Evolutionary conservation across 1,140 invertebrate genomes (phyloP), one percentile per base, ranked within the genome.

Genomic region (Drosophila nigrodunni): DNA sequence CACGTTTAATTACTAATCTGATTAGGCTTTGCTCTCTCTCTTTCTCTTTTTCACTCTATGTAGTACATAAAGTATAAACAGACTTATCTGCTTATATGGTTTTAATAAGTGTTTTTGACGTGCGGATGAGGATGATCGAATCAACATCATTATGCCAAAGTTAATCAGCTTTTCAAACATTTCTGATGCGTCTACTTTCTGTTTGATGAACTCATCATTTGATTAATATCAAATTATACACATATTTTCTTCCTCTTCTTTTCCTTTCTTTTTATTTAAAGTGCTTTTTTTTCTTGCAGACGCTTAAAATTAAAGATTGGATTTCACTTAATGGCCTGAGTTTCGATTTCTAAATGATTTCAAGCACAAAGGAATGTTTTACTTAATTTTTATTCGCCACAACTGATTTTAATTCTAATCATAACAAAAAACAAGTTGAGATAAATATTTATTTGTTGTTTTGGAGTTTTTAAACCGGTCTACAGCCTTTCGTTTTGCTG

Each of bases 1-100:
- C 46, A 25, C 64, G 18, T 66, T 66, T 57, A 66, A 66, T 66
- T 68, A 25, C 55, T 59, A 68, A 68, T 58, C 65, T 68, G 43
- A 58, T 68, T 68, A 68, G 55, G 15, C 37, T 9, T 41, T 59
- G n/a, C 41, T 18, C 25, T 30, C 25, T 30, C 25, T 30, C 25
- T 30, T 30, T 30, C 25, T 30, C 25, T 30, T 30, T 30, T 30
- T 6, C 25, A 30, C 25, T 18, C 39, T 39, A 34, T 55, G 6
- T 55, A 15, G 34, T 55, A 39, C 15, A 55, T 37, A 55, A 8
- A 7, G 39, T 39, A 55, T 37, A 55, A 6, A 15, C 35, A n/a
- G n/a, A 10, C 8, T 34, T 25, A 47, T 37, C 25, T 49, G 25
- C 37, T 43, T 46, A 30, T 25, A 46, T 21, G 34, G 25, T 30